Conservation (phyloP, 2,113 vertebrate genomes). For the Hydropotes inermis region DNA sequence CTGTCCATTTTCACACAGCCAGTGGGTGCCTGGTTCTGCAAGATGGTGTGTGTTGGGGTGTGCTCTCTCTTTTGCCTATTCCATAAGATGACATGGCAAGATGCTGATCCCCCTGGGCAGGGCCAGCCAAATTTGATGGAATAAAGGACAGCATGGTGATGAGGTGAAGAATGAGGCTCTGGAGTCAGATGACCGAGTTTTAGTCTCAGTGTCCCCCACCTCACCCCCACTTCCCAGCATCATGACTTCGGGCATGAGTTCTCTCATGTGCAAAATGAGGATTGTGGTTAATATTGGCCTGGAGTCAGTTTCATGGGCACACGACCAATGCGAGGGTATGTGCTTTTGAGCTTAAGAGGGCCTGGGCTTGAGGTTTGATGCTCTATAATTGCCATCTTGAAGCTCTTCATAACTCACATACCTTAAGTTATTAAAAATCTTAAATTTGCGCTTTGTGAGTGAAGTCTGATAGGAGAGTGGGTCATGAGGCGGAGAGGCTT, state of each 20-base stretch:
- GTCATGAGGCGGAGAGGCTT: not conserved
- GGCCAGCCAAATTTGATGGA: not conserved
- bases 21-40: not conserved
- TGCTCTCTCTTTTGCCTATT: not conserved
- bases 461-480: not conserved
- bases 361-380: not conserved
- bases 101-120: not conserved
- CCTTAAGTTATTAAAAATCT: not conserved
- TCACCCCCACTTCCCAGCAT: not conserved
- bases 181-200: not conserved
- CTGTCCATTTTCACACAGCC: not conserved
- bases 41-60: not conserved
- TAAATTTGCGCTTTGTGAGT: not conserved
- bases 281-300: not conserved
- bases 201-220: not conserved
- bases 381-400: not conserved
- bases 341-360: not conserved
- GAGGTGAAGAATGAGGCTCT: not conserved
- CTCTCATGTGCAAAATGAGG: not conserved
- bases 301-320: not conserved
- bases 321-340: not conserved
- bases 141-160: not conserved
- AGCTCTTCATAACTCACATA: not conserved
- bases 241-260: not conserved
- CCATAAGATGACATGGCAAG: rapidly evolving